Conservation (phyloP, 2,113 vertebrate genomes). For the Neogobius melanostomus region DNA sequence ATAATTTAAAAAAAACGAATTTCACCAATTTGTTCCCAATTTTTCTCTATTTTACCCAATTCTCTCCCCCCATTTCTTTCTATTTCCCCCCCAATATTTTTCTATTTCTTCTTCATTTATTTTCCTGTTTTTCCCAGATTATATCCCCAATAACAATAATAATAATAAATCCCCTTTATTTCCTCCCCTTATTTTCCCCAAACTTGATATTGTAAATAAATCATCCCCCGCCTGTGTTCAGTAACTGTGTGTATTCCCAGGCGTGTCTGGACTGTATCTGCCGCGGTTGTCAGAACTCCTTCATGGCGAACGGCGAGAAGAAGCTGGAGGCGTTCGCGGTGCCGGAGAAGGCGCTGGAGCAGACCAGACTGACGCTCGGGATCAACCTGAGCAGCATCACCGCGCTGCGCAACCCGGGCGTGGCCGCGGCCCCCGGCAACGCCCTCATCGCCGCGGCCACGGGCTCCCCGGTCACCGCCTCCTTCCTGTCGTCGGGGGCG, state of each 20-base stretch:
- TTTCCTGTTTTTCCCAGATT: too few species aligned
- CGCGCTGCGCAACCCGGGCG: conserved; percentile 85
- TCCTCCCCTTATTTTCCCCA: too few species aligned
- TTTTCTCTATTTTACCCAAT: too few species aligned
- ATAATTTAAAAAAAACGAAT: too few species aligned
- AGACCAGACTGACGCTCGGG: conserved; percentile 97
- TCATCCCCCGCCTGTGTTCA: too few species aligned
- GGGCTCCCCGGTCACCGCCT: conserved; percentile 75
- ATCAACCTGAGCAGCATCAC: conserved; percentile 99
- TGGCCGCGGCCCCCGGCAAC: conserved; percentile 80
- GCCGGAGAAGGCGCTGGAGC: conserved; percentile 98
- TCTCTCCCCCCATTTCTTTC: too few species aligned
- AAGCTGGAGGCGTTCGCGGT: conserved; percentile 99
- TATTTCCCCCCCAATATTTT: too few species aligned
- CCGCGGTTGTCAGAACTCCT: conserved; percentile 99
- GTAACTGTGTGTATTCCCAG: conserved; percentile 39
- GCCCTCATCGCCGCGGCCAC: conserved; percentile 95
- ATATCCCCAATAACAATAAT: too few species aligned
- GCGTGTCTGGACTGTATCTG: conserved; percentile 99
- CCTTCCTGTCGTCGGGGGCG: conserved; percentile 74
- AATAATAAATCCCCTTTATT: too few species aligned
- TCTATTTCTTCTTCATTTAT: too few species aligned
- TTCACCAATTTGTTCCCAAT: too few species aligned
- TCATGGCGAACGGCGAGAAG: conserved; percentile 99
- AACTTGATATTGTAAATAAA: too few species aligned